phyloP scores from a whole-genome alignment of 2,888 invertebrate genomes.

The Alitta virens region DNA sequence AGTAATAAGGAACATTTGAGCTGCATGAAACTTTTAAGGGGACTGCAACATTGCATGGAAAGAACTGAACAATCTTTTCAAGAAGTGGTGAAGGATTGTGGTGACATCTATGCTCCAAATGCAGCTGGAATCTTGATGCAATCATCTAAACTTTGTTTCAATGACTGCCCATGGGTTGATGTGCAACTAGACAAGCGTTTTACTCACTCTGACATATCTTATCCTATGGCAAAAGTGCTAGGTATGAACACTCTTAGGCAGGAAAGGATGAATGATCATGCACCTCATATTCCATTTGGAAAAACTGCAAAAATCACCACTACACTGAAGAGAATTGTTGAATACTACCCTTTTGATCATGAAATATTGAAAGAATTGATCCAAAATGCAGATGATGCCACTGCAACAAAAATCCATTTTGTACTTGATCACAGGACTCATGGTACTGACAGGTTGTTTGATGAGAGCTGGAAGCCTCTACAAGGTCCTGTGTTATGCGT shows the following conservation, averaged over 20 bases:
- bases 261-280: constrained; percentile 23
- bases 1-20: constrained; percentile 13
- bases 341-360: constrained; percentile 40
- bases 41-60: constrained; percentile 22
- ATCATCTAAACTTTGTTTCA: constrained; percentile 34
- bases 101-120: constrained; percentile 34
- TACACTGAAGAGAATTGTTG: constrained; percentile 37
- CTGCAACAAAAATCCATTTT: constrained; percentile 44
- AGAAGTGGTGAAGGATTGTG: constrained; percentile 19
- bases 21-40: constrained; percentile 14
- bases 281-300: constrained; percentile 37
- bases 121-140: constrained; percentile 28
- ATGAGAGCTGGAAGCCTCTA: constrained; percentile 32
- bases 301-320: constrained; percentile 43
- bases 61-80: not conserved
- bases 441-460: constrained; percentile 30
- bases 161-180: constrained; percentile 34
- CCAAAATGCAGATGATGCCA: constrained; percentile 33
- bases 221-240: constrained; percentile 29
- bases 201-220: constrained; percentile 31
- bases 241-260: constrained; percentile 29
- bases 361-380: constrained; percentile 48
- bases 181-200: constrained; percentile 22
- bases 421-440: constrained; percentile 37
- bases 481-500: constrained; percentile 52